Evolutionary conservation across 2,797 vertebrate genomes (phyloP), one percentile per base, ranked within the genome.

Genomic region (Cichlasoma orientale): DNA sequence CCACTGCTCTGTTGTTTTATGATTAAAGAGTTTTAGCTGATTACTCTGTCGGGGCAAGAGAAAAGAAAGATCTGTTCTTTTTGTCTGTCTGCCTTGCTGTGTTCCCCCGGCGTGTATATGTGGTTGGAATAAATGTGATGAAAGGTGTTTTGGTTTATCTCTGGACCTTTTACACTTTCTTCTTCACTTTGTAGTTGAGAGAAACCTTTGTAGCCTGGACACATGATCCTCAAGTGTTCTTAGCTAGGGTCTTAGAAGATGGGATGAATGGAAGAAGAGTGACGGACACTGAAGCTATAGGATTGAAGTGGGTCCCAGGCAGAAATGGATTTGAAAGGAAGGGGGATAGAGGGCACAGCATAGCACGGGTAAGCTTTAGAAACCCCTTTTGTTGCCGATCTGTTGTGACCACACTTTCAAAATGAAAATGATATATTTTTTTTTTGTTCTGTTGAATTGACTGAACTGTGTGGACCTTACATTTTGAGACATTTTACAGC

Each of bases 161-260:
- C 50, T 85, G 81, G 80, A 89, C 84, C 75, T 88, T 87, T 85
- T 80, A 79, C 57, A n/a, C 78, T 72, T 75, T 78, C 69, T 75
- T 82, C 68, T 77, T 63, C 72, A 78, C 92, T 93, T 92, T 94
- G 90, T 92, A 92, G 88, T 89, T 77, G 72, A 92, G 90, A 81
- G 79, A 83, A 36, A 84, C 80, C 91, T 94, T 93, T 92, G 90
- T 88, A 91, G 89, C 86, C 58, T 55, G 77, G 85, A 90, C 83
- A 88, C 86, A 86, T 86, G 88, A 89, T 75, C 77, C 90, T 93
- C 90, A 92, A 92, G 90, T 92, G 90, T 86, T 92, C 91, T 92
- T 84, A 91, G 82, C 52, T 16, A 13, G 71, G 80, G 83, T 80
- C 82, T 92, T 77, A 87, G 80, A 91, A 78, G 77, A 69, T 44